Evolutionary conservation across 2,797 vertebrate genomes (phyloP).

Genomic region (Rallus crepitans): DNA sequence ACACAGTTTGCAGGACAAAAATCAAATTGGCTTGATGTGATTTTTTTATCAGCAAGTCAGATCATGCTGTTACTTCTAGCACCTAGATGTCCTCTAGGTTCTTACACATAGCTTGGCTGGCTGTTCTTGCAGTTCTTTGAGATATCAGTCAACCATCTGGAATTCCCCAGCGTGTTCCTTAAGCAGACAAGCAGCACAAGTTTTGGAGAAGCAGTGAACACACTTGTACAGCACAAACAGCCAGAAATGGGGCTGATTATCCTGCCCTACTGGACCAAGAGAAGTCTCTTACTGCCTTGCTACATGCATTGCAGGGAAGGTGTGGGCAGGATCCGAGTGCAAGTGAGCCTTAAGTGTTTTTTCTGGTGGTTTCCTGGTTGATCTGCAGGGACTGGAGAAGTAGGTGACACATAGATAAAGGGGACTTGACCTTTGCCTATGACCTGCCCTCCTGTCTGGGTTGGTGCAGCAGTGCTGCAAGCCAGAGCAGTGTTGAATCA

Average conservation of each 20-base stretch:
- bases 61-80: neutral
- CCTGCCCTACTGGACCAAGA: neutral
- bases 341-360: neutral
- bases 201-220: neutral
- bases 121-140: neutral
- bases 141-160: neutral
- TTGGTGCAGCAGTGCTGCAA: neutral
- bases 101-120: neutral
- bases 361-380: neutral
- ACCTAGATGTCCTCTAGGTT: neutral
- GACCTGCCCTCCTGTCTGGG: neutral
- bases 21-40: neutral
- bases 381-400: neutral
- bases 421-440: neutral
- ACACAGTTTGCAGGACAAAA: neutral
- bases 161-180: neutral
- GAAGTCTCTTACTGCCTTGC: neutral
- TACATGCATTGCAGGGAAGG: neutral
- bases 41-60: neutral
- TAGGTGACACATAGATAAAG: neutral
- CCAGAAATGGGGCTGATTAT: neutral
- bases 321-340: neutral
- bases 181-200: neutral
- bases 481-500: neutral
- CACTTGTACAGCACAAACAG: neutral